A percentile compares a stretch with the other conserved stretches of the same genome.
Conservation (phyloP, 2,113 vertebrate species). For the Microcebus tavaratra region DNA sequence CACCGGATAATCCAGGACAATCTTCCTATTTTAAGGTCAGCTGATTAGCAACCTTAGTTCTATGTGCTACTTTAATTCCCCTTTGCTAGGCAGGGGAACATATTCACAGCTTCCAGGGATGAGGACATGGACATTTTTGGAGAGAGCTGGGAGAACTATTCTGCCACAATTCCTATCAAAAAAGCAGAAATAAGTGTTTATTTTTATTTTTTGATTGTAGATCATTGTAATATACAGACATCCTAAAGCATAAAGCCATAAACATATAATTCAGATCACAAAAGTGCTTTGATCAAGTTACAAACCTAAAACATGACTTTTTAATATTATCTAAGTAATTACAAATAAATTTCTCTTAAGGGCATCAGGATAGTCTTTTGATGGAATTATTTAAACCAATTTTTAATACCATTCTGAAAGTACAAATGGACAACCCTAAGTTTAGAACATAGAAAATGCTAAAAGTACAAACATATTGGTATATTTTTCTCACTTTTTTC, state of each 20-base stretch:
- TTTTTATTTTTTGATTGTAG: constrained; percentile 1
- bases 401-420: constrained; percentile 4
- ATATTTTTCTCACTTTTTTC: not conserved
- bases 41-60: not conserved
- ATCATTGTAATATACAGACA: constrained; percentile 11
- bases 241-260: not conserved
- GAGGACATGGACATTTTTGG: not conserved
- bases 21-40: not conserved
- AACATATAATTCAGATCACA: not conserved
- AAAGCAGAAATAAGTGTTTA: not conserved
- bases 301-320: not conserved
- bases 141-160: not conserved
- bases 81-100: not conserved
- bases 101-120: not conserved
- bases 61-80: not conserved
- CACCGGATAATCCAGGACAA: not conserved
- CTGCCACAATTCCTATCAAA: not conserved
- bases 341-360: not conserved
- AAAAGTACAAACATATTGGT: not conserved
- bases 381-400: not conserved
- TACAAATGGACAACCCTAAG: not conserved
- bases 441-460: constrained; percentile 28
- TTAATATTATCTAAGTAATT: constrained; percentile 1
- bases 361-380: not conserved
- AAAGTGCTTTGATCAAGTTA: not conserved